These are phyloP conservation scores for Amblyteles armatorius DNA, from an alignment of 2,888 invertebrate genomes.

Conservation along the genomic window DNA sequence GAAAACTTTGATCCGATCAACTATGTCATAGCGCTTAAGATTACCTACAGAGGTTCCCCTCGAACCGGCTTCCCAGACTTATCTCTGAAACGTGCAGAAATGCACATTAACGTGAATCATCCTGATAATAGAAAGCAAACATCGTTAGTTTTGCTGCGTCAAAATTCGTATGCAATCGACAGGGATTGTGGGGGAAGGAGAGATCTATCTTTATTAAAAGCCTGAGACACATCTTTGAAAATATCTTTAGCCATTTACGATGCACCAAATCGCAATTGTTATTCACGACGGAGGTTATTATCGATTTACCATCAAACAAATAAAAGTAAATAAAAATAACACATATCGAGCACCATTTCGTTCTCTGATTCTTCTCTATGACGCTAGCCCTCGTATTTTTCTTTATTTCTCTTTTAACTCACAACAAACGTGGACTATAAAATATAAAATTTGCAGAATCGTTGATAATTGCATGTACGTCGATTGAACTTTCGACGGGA, in stretches of 20 bases:
- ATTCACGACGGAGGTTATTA: conserved; percentile 3
- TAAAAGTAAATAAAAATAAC: not conserved
- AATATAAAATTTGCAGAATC: not conserved
- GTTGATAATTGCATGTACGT: conserved; percentile 20
- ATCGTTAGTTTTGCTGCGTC: conserved; percentile 7
- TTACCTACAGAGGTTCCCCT: not conserved
- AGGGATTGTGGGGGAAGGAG: not conserved
- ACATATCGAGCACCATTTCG: conserved; percentile 9
- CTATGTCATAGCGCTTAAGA: not conserved
- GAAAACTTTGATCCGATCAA: conserved; percentile 21
- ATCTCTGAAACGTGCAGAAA: conserved; percentile 22
- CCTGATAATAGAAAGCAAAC: conserved; percentile 35
- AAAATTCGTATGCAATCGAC: conserved; percentile 34
- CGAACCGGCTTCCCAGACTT: conserved; percentile 14
- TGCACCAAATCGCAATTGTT: conserved; percentile 39
- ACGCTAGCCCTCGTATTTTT: not conserved
- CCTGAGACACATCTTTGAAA: not conserved
- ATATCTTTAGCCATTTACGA: conserved; percentile 41
- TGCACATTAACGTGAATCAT: conserved; percentile 32
- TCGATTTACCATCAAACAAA: not conserved
- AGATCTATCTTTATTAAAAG: conserved; percentile 20
- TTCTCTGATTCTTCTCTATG: not conserved
- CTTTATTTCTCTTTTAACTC: not conserved
- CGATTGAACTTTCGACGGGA: conserved; percentile 2
- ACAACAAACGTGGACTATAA: not conserved